A percentile compares a stretch with the other conserved stretches of the same genome.
phyloP scores from a whole-genome alignment of 1,140 invertebrate species.

The Liolophura sinensis region DNA sequence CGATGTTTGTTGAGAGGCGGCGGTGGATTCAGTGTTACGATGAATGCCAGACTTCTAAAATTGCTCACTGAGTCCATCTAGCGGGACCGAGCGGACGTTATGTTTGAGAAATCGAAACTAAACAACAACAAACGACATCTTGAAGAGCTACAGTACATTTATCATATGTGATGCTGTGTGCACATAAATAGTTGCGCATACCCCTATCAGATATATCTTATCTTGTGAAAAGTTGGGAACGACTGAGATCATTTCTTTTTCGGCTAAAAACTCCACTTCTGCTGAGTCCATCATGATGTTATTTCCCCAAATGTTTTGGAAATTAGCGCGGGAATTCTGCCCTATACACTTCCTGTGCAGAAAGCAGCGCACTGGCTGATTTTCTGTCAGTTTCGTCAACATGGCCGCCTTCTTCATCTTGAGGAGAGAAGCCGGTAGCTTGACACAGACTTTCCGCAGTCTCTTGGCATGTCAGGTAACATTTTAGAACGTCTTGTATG shows the following conservation, averaged over 20 bases:
- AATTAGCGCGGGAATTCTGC: neutral
- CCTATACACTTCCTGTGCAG: neutral
- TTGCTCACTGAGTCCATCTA: too few relatives aligned
- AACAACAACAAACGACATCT: too few relatives aligned
- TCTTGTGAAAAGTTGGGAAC: constrained; percentile 90
- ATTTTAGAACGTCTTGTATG: too few relatives aligned
- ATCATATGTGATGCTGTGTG: neutral
- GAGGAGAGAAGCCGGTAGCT: constrained; percentile 13
- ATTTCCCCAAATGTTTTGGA: constrained; percentile 2
- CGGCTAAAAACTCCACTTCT: constrained; percentile 90
- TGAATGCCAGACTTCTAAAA: too few relatives aligned
- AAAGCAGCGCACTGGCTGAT: neutral
- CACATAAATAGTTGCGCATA: constrained; percentile 26
- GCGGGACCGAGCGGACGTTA: too few relatives aligned
- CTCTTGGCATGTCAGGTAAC: too few relatives aligned
- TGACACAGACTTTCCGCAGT: neutral
- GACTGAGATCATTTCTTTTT: constrained; percentile 81
- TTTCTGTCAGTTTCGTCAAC: neutral
- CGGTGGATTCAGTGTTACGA: too few relatives aligned
- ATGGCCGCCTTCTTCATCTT: constrained; percentile 24
- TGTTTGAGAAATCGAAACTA: too few relatives aligned
- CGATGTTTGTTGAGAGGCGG: too few relatives aligned
- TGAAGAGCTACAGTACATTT: too few relatives aligned
- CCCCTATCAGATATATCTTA: constrained; percentile 63
- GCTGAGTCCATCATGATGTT: constrained; percentile 63